These are phyloP conservation scores for Autographa gamma DNA, from an alignment of 2,888 invertebrate genomes.

Conservation along the genomic window DNA sequence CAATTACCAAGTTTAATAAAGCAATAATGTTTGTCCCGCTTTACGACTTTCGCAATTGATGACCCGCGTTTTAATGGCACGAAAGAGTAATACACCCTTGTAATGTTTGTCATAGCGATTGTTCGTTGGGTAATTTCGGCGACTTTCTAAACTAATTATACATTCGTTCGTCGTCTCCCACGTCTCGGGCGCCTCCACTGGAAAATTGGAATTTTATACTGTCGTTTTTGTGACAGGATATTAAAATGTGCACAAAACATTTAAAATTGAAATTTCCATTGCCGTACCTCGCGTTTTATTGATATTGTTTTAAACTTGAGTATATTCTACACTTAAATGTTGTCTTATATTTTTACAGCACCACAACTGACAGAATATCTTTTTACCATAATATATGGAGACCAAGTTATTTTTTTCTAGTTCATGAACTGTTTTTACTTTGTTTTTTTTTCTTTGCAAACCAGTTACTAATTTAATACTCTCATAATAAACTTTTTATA, in stretches of 20 bases:
- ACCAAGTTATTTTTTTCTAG: background rate
- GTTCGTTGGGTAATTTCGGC: conserved; percentile 58
- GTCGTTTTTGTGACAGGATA: conserved; percentile 71
- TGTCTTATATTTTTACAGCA: background rate
- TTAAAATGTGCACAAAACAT: conserved; percentile 69
- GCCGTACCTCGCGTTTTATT: conserved; percentile 33
- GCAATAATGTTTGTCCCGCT: conserved; percentile 50
- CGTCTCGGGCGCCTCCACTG: conserved; percentile 63
- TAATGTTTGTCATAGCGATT: conserved; percentile 61
- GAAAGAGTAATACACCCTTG: conserved; percentile 56
- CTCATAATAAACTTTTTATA: background rate
- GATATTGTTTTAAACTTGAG: conserved; percentile 25
- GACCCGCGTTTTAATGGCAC: conserved; percentile 47
- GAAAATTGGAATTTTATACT: conserved; percentile 72
- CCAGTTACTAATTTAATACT: no score
- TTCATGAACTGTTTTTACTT: no score
- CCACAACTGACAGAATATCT: background rate
- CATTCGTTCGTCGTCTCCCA: conserved; percentile 66
- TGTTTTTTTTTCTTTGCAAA: no score
- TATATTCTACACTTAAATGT: background rate
- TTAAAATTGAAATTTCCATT: conserved; percentile 50
- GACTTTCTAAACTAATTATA: conserved; percentile 69
- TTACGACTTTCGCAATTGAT: conserved; percentile 54
- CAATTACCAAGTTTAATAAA: conserved; percentile 58
- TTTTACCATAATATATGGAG: background rate